Percentiles rank a stretch among this genome's conserved stretches.
Conservation (phyloP, 1,140 invertebrate species). For the Kradibia gibbosae region DNA sequence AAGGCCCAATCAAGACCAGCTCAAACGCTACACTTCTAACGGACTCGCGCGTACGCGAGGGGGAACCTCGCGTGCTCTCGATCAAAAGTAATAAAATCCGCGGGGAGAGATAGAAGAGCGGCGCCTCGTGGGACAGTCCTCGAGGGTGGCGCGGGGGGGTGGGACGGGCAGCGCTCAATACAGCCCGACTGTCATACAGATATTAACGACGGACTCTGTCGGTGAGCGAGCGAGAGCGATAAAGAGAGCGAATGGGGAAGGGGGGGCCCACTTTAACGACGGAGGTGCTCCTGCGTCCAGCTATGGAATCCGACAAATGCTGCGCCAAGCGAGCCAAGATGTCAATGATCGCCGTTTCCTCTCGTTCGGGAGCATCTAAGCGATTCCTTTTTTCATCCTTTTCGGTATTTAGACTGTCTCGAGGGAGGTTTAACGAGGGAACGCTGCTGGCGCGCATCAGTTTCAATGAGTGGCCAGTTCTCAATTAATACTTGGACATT, state of each 20-base stretch:
- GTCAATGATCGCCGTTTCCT: not conserved
- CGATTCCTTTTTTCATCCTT: not conserved
- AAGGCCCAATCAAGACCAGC: slow-evolving; percentile 6
- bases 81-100: not conserved
- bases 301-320: slow-evolving; percentile 37
- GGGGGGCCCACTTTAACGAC: slow-evolving; percentile 30
- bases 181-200: slow-evolving; percentile 33
- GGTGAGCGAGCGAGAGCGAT: not conserved
- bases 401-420: not conserved
- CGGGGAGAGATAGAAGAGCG: not conserved
- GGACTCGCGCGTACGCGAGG: not conserved
- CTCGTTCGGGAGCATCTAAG: not conserved
- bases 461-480: not conserved
- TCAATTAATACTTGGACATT: not conserved
- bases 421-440: not conserved
- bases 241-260: not conserved
- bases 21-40: slow-evolving; percentile 7
- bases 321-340: not conserved
- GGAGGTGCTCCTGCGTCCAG: not conserved
- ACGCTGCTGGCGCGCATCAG: not conserved
- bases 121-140: not conserved
- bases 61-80: not conserved
- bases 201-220: slow-evolving; percentile 38
- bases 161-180: not conserved
- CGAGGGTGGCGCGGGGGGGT: not conserved